Evolutionary conservation across 2,888 invertebrate species (phyloP), one percentile per base, ranked within the genome.

Genomic region (Drosophila histrio): DNA sequence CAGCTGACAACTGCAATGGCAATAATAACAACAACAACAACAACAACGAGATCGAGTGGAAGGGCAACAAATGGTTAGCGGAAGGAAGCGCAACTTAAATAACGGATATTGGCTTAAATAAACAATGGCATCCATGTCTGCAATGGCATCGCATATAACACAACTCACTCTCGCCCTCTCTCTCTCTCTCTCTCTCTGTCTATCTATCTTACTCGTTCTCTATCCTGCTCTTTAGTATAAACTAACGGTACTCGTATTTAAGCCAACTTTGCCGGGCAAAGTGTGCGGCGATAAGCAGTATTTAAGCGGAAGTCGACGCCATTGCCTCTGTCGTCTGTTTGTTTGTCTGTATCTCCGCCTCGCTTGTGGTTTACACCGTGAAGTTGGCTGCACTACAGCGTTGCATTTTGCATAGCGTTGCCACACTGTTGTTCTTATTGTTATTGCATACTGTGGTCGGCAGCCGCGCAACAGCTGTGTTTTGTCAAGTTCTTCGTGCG

Each of bases 101-200:
- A 84, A 79, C 87, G 83, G 83, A 84, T 84, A 84, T 84, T 84
- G 87, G 85, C 85, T 84, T 87, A 87, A 84, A 84, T 83, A 87
- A 87, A 83, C 87, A 83, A 83, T 79, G 79, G 77, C 72, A 67
- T 63, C 47, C 61, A 63, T 72, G 77, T 64, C 69, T 63, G 67
- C 64, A 52, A 43, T 34, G 53, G 9, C 57, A 41, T 39, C 36
- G 19, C 49, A 52, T 54, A 67, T 38, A 52, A 38, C 56, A 58
- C 60, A 71, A 32, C 53, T 65, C n/a, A 13, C 34, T 49, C 15
- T n/a, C 38, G 3, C 1, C 8, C 11, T 21, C 17, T 21, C 9
- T 39, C 8, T 57, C 28, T 11, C 52, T 39, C 17, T 24, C 38
- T 41, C 43, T 44, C 60, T 38, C 21, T 68, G 5, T 47, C 6